Conservation (phyloP, 2,888 invertebrate species). For the Meteorus colon region DNA sequence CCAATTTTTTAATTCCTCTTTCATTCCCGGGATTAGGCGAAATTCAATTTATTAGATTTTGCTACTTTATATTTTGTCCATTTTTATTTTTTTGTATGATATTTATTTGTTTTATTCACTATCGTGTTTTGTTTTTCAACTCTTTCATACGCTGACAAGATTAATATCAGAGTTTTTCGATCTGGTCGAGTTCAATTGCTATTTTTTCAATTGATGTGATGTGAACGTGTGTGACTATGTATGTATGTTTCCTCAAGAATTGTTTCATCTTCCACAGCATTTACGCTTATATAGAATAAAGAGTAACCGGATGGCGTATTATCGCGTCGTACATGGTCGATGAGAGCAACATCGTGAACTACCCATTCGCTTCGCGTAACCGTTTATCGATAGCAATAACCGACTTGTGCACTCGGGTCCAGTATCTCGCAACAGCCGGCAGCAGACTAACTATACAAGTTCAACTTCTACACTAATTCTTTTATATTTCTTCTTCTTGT, state of each 20-base stretch:
- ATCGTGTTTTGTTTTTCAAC: not conserved
- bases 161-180: not conserved
- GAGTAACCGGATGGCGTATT: constrained; percentile 25
- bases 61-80: not conserved
- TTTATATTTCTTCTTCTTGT: constrained; percentile 15
- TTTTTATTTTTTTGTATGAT: not conserved
- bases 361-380: constrained; percentile 51
- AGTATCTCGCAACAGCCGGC: constrained; percentile 47
- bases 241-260: constrained; percentile 7
- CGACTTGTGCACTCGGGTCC: constrained; percentile 40
- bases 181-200: not conserved
- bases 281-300: constrained; percentile 7
- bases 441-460: constrained; percentile 41
- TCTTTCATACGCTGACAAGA: not conserved
- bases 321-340: constrained; percentile 26
- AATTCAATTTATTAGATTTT: not conserved
- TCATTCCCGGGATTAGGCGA: no score
- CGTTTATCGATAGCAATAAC: constrained; percentile 67
- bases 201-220: not conserved
- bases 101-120: not conserved
- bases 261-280: constrained; percentile 35
- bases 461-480: constrained; percentile 41
- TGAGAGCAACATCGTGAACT: constrained; percentile 37
- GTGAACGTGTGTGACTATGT: not conserved
- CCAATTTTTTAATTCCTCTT: no score